Evolutionary conservation across 2,113 vertebrate genomes (phyloP), one percentile per base, ranked within the genome.

Genomic region (Mobula birostris): DNA sequence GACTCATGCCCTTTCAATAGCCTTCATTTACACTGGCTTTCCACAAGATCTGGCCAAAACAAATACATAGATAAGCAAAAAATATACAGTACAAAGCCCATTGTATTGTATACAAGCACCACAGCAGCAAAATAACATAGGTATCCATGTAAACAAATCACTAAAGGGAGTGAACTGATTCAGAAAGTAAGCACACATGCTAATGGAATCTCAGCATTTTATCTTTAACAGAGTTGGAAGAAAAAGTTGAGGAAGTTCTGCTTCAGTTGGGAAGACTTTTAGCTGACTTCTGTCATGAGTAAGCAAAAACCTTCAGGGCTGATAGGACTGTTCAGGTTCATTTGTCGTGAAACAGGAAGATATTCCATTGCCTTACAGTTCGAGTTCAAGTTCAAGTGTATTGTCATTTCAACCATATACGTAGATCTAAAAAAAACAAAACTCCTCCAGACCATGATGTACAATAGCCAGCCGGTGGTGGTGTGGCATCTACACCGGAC

Each of bases 61-160:
- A 70, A 36, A 36, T 32, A 7, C 68, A 40, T 21, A 90, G 61
- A 48, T 40, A 32, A 72, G 90, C 36, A 36, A 48, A 48, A 48
- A 72, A 92, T 36, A 91, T 91, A 88, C 9, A 92, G 90, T 21
- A 40, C 68, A 92, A 92, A 72, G 29, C 68, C 32, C 90, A 92
- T 36, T 40, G 7, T 72, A 48, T 72, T 66, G 12, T 21, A 63
- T 5, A 88, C 27, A 92, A 48, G 36, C 24, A 92, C 27, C 12
- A 88, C 83, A 5, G 27, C 11, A 61, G 24, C 56, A 87, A 63
- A 88, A 56, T 6, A 56, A 87, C 58, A 24, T 63, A 61, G 82
- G 56, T 61, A 24, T 27, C 83, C 83, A 58, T 5, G 83, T n/a
- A 87, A 24, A 63, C 56, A 87, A 61, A 63, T 63, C 56, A 88